phyloP scores from a whole-genome alignment of 2,888 invertebrate genomes.

The Zygaena filipendulae region DNA sequence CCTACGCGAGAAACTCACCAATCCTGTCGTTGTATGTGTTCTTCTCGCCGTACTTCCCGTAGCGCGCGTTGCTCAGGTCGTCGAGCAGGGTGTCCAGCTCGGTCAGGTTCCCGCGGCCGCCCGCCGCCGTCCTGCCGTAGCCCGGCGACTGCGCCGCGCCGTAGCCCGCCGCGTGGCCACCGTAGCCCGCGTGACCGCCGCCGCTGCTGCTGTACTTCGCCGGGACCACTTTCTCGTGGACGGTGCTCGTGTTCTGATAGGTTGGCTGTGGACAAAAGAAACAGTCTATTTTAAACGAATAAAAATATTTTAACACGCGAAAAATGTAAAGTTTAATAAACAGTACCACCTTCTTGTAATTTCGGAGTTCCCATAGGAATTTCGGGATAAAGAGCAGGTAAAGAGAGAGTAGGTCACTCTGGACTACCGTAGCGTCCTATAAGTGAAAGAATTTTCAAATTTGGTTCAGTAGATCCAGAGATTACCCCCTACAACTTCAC shows the following conservation, averaged over 20 bases:
- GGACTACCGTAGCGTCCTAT: too few relatives aligned
- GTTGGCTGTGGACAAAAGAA: slow-evolving; percentile 70
- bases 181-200: slow-evolving; percentile 28
- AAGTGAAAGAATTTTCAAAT: too few relatives aligned
- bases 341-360: too few relatives aligned
- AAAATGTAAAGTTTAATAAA: too few relatives aligned
- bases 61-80: slow-evolving; percentile 85
- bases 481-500: too few relatives aligned
- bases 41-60: slow-evolving; percentile 52
- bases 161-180: slow-evolving; percentile 10
- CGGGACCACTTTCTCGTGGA: slow-evolving; percentile 58
- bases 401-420: too few relatives aligned
- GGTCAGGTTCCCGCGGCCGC: slow-evolving; percentile 76
- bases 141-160: slow-evolving; percentile 20
- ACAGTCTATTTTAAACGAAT: slow-evolving; percentile 11
- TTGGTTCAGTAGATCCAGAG: too few relatives aligned
- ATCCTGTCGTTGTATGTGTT: slow-evolving; percentile 34
- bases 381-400: too few relatives aligned
- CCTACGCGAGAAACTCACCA: too few relatives aligned
- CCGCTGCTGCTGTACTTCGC: slow-evolving; percentile 40
- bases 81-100: slow-evolving; percentile 92
- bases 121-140: slow-evolving; percentile 40
- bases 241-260: slow-evolving; percentile 67
- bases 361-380: too few relatives aligned
- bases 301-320: slow-evolving; percentile 10